Percentiles rank a stretch among this genome's conserved stretches.
Evolutionary conservation across 2,797 vertebrate species (phyloP).

Genomic region (Cossypha dichroa): DNA sequence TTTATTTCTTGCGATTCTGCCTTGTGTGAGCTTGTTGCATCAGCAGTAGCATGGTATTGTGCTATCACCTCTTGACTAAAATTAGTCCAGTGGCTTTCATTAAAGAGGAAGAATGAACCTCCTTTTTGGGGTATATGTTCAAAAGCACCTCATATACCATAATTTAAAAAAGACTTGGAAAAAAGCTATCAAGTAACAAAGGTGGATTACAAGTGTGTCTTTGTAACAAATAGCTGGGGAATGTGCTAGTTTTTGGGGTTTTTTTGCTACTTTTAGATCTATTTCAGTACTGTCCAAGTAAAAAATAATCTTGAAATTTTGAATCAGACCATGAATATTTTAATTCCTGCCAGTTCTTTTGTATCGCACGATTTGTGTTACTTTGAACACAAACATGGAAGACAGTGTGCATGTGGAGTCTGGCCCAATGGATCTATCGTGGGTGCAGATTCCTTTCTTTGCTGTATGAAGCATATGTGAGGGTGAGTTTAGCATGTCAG

Average conservation of each 20-base stretch:
- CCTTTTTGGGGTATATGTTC: fast-evolving
- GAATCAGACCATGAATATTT: neutral
- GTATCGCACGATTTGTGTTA: fast-evolving
- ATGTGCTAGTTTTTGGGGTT: neutral
- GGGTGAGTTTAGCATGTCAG: fast-evolving
- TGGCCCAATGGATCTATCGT: fast-evolving
- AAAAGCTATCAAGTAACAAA: neutral
- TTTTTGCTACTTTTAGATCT: neutral
- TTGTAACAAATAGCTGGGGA: neutral
- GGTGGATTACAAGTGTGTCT: neutral
- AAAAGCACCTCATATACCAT: fast-evolving
- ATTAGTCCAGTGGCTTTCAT: neutral
- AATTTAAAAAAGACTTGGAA: too few relatives aligned
- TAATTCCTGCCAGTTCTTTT: neutral
- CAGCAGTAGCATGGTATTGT: neutral
- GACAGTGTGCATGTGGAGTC: fast-evolving
- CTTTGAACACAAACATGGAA: neutral
- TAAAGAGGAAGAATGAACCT: neutral
- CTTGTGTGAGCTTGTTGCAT: neutral
- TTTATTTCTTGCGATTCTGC: neutral
- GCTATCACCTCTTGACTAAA: neutral
- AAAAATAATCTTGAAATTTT: neutral
- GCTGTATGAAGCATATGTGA: fast-evolving
- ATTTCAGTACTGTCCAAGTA: neutral
- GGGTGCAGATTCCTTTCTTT: neutral